These are phyloP conservation scores for Carpatolechia fugitivella DNA, from an alignment of 2,888 invertebrate species.

Conservation along the genomic window DNA sequence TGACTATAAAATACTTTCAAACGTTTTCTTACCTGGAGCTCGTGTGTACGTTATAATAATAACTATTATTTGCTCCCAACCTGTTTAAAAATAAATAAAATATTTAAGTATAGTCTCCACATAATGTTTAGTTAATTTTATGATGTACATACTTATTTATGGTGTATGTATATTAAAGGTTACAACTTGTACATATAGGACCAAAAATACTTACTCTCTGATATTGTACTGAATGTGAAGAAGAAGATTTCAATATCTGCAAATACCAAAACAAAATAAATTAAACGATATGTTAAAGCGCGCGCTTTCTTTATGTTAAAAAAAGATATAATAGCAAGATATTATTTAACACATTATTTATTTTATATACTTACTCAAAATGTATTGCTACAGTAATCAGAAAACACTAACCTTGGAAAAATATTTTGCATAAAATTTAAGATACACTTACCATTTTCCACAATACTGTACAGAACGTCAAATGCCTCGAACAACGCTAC, in stretches of 20 bases:
- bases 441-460: conserved; percentile 23
- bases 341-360: no score
- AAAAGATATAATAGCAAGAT: no score
- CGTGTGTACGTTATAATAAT: neutral
- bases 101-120: neutral
- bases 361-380: no score
- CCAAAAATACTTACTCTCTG: neutral
- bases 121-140: neutral
- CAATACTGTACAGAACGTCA: neutral
- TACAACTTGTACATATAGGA: no score
- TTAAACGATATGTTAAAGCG: no score
- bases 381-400: no score
- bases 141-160: no score
- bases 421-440: no score
- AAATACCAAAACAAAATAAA: conserved; percentile 18
- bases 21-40: neutral
- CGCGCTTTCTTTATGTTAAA: no score
- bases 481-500: neutral
- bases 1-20: neutral
- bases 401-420: no score
- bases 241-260: conserved; percentile 42
- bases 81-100: neutral
- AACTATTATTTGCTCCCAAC: neutral
- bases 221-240: neutral
- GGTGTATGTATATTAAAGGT: no score